Evolutionary conservation across 2,888 invertebrate species (phyloP), one percentile per base, ranked within the genome.

Genomic region (Dinocampus coccinellae): DNA sequence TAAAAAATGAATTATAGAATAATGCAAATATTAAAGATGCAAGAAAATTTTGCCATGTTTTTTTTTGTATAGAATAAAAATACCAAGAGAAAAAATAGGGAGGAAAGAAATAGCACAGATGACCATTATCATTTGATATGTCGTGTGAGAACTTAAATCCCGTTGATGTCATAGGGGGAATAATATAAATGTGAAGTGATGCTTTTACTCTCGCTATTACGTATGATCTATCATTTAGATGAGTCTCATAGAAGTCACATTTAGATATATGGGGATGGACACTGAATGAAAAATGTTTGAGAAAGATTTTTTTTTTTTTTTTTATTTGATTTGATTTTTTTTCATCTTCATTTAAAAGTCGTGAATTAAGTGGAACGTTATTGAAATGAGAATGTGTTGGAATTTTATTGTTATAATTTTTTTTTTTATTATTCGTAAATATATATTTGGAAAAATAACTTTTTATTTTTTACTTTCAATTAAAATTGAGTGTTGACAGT

Each of bases 171-270:
- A 22, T 10, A 22, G 55, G 26, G 55, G 6, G 26, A 55, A 26
- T 55, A 55, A 55, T 55, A 55, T 24, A n/a, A 55, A 55, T 24
- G 13, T 24, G 26, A 55, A 22, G 24, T 24, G 26, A 24, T 24
- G 53, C 24, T 55, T 22, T 55, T 55, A 55, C 22, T 26, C 6
- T 26, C 11, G 10, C 24, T 3, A 55, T 47, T 47, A 47, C 16
- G 7, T 47, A 47, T 47, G 47, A 55, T 55, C 55, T 55, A 55
- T 55, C 55, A 55, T 55, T 55, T 55, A 26, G 55, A 55, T 24
- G 55, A 10, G 55, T 24, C 26, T 26, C 26, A 55, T 24, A 26
- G 55, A 55, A 55, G 55, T 55, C 55, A 55, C 55, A 10, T 11
- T 55, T 4, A 11, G 4, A 11, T 55, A 55, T 55, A 55, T 55